These are phyloP conservation scores for Meteorus sp. DNA, from an alignment of 1,140 invertebrate genomes.

Conservation along the genomic window DNA sequence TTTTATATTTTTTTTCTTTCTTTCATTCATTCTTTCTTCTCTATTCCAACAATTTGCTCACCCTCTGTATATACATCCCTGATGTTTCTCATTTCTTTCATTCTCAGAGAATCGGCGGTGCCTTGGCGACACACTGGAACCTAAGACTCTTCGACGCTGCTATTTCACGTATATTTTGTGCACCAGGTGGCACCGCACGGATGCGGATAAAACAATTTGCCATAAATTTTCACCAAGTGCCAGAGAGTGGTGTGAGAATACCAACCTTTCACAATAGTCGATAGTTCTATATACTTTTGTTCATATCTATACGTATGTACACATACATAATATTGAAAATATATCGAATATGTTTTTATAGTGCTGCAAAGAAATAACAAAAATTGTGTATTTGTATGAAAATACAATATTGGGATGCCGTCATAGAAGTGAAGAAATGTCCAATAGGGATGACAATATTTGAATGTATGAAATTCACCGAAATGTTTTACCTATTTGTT, in stretches of 20 bases:
- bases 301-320: neutral
- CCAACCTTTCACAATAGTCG: neutral
- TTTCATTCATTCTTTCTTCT: slow-evolving; percentile 9
- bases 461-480: too few relatives aligned
- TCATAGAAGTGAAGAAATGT: too few relatives aligned
- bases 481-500: too few relatives aligned
- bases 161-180: slow-evolving; percentile 45
- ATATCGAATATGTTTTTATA: too few relatives aligned
- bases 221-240: slow-evolving; percentile 44
- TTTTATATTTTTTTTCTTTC: neutral
- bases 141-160: slow-evolving; percentile 30
- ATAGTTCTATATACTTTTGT: neutral
- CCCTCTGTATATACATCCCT: too few relatives aligned
- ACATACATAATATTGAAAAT: too few relatives aligned
- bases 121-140: neutral
- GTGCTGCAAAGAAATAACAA: too few relatives aligned
- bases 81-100: neutral
- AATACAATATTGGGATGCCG: too few relatives aligned
- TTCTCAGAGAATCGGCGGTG: slow-evolving; percentile 23
- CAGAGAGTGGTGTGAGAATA: neutral
- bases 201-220: slow-evolving; percentile 52
- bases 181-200: slow-evolving; percentile 46
- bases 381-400: too few relatives aligned
- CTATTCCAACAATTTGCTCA: slow-evolving; percentile 19
- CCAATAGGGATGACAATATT: too few relatives aligned